Percentiles rank a stretch among this genome's conserved stretches.
phyloP scores from a whole-genome alignment of 2,888 invertebrate genomes.

The Adineta ricciae region DNA sequence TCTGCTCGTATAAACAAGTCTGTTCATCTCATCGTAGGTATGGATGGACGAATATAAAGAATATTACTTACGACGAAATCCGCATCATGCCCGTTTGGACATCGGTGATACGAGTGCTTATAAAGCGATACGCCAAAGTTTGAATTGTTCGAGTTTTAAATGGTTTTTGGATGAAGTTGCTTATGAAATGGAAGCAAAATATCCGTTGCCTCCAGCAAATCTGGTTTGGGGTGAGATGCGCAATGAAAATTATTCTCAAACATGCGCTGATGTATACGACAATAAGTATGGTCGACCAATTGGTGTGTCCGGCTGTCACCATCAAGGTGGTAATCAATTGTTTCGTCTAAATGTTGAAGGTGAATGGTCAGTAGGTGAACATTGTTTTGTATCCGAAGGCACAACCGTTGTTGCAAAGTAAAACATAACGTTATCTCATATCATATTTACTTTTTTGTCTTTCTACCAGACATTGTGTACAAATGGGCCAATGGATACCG shows the following conservation, averaged over 20 bases:
- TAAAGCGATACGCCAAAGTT: constrained; percentile 36
- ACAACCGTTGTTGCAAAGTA: constrained; percentile 73
- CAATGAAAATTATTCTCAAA: constrained; percentile 10
- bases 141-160: constrained; percentile 81
- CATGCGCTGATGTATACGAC: constrained; percentile 26
- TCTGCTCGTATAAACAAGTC: background rate
- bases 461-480: constrained; percentile 59
- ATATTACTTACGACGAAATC: constrained; percentile 57
- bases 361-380: constrained; percentile 84
- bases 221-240: constrained; percentile 77
- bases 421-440: no score
- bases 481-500: constrained; percentile 67
- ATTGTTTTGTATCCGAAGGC: constrained; percentile 76
- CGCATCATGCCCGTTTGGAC: constrained; percentile 45
- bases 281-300: constrained; percentile 28
- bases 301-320: constrained; percentile 29
- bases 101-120: constrained; percentile 38
- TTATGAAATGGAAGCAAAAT: constrained; percentile 79
- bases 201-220: constrained; percentile 85
- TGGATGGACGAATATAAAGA: constrained; percentile 77
- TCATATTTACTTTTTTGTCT: constrained; percentile 35
- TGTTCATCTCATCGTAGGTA: constrained; percentile 45
- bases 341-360: constrained; percentile 70
- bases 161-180: constrained; percentile 59
- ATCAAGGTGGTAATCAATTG: constrained; percentile 27